Evolutionary conservation across 1,140 invertebrate genomes (phyloP).

Genomic region (Vanessa tameamea): DNA sequence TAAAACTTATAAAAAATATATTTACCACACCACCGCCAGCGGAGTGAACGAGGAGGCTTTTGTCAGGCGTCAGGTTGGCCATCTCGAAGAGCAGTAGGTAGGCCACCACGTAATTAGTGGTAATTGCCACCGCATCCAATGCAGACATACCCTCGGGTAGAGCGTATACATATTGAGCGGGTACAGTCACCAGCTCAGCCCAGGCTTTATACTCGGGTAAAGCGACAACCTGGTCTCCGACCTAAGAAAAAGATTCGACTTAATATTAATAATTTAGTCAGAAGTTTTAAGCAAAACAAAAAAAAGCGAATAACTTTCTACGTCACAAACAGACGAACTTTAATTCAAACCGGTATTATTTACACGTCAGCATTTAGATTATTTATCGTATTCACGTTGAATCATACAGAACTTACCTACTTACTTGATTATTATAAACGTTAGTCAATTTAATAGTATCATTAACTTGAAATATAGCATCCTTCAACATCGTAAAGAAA

Average conservation of each 20-base stretch:
- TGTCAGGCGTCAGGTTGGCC: slow-evolving; percentile 87
- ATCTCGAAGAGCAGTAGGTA: slow-evolving; percentile 93
- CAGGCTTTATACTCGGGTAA: slow-evolving; percentile 91
- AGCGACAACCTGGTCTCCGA: slow-evolving; percentile 92
- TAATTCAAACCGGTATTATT: neutral
- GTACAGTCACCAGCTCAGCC: slow-evolving; percentile 91
- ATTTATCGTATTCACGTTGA: neutral
- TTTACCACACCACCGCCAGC: slow-evolving; percentile 94
- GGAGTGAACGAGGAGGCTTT: slow-evolving; percentile 91
- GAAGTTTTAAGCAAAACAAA: neutral
- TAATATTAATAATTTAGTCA: neutral
- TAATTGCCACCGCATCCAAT: slow-evolving; percentile 90
- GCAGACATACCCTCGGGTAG: slow-evolving; percentile 89
- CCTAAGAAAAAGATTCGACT: slow-evolving; percentile 58
- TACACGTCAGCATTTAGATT: neutral
- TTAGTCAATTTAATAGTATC: slow-evolving; percentile 31
- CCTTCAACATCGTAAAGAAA: slow-evolving; percentile 26
- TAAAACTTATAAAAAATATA: slow-evolving; percentile 49
- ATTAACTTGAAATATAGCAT: slow-evolving; percentile 32
- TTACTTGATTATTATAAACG: slow-evolving; percentile 3
- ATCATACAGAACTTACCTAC: slow-evolving; percentile 18
- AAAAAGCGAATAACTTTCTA: no score
- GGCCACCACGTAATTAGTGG: slow-evolving; percentile 93
- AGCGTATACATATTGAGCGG: slow-evolving; percentile 89
- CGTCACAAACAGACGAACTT: neutral